Percentiles rank a stretch among this genome's conserved stretches.
Evolutionary conservation across 1,140 invertebrate species (phyloP).

Genomic region (Melanaphis sacchari): DNA sequence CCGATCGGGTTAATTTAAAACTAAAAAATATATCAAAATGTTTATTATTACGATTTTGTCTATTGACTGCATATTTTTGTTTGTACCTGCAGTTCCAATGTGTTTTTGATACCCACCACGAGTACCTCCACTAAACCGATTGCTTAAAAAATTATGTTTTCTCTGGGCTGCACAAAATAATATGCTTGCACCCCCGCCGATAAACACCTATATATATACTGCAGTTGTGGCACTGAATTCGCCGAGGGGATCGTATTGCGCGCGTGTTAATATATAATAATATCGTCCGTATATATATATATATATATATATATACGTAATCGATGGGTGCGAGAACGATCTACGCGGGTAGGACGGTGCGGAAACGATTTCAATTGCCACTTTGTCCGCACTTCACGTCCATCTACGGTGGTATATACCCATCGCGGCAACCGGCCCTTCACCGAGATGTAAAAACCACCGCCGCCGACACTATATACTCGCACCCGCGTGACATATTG

Average conservation of each 20-base stretch:
- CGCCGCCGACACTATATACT: not conserved
- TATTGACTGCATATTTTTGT: no score
- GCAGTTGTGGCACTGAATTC: not conserved
- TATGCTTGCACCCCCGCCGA: not conserved
- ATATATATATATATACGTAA: conserved; percentile 13
- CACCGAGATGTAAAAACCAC: not conserved
- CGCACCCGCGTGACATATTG: conserved; percentile 52
- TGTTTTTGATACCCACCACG: no score
- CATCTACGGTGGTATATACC: not conserved
- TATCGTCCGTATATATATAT: conserved; percentile 9
- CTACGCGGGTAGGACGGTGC: not conserved
- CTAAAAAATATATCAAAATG: no score
- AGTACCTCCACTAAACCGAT: not conserved
- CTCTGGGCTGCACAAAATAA: not conserved
- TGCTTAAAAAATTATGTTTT: not conserved
- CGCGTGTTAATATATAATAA: conserved; percentile 18
- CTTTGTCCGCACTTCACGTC: not conserved
- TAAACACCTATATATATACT: not conserved
- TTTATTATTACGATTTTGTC: no score
- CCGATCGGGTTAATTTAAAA: no score
- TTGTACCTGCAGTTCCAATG: no score
- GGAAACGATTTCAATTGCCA: conserved; percentile 44
- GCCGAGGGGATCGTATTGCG: not conserved
- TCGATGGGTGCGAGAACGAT: not conserved
- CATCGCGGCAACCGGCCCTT: not conserved